A percentile compares a stretch with the other conserved stretches of the same genome.
These are phyloP conservation scores for Hetaerina americana DNA, from an alignment of 1,140 invertebrate species.

Conservation along the genomic window DNA sequence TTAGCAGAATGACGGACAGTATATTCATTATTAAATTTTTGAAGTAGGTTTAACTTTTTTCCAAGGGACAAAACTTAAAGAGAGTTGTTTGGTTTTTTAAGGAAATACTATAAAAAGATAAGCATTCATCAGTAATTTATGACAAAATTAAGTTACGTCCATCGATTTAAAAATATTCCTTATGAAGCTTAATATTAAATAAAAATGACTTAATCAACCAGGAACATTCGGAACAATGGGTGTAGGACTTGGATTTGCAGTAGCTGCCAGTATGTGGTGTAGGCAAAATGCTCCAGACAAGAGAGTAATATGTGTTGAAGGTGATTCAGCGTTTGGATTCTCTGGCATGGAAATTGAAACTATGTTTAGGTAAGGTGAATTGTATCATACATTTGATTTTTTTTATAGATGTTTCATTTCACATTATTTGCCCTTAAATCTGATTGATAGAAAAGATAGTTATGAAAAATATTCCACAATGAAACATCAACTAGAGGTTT, in stretches of 20 bases:
- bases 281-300: constrained; percentile 65
- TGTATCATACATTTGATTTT: too few relatives aligned
- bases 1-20: too few relatives aligned
- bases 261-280: constrained; percentile 83
- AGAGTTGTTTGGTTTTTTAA: too few relatives aligned
- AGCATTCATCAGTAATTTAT: too few relatives aligned
- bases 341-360: constrained; percentile 97
- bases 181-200: background rate
- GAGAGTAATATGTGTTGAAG: constrained; percentile 74
- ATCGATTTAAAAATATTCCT: background rate
- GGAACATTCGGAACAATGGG: constrained; percentile 95
- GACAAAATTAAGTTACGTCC: background rate
- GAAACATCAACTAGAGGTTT: too few relatives aligned
- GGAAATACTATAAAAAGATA: constrained; percentile 5
- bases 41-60: too few relatives aligned
- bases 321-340: constrained; percentile 95
- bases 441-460: too few relatives aligned
- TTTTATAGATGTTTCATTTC: too few relatives aligned
- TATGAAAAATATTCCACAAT: too few relatives aligned
- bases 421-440: too few relatives aligned
- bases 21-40: too few relatives aligned
- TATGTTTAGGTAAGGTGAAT: constrained; percentile 67
- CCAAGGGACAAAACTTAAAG: too few relatives aligned
- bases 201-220: constrained; percentile 17
- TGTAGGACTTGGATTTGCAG: constrained; percentile 84